Conservation (phyloP, 2,113 vertebrate species). For the Abramis brama region DNA sequence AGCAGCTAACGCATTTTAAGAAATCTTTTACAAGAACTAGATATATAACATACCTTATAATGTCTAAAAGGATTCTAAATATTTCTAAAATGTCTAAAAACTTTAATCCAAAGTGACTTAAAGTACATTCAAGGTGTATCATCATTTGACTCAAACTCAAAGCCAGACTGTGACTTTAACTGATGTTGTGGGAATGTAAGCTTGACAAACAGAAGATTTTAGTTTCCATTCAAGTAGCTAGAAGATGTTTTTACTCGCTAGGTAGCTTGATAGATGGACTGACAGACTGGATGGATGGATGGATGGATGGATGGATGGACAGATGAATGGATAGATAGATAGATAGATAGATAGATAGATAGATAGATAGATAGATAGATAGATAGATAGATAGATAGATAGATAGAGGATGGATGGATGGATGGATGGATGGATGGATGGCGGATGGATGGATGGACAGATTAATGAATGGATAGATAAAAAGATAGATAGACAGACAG, state of each 20-base stretch:
- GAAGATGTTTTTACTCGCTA: too few relatives aligned
- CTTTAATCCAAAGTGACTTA: not conserved
- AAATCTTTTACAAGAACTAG: not conserved
- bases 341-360: too few relatives aligned
- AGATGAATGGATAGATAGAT: not conserved
- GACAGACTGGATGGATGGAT: not conserved
- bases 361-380: too few relatives aligned
- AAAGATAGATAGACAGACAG: too few relatives aligned
- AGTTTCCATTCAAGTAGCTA: too few relatives aligned
- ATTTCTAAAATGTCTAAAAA: not conserved
- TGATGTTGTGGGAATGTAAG: not conserved
- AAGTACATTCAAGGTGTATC: not conserved
- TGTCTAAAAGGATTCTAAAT: not conserved
- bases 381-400: too few relatives aligned
- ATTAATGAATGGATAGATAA: not conserved
- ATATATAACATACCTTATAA: not conserved
- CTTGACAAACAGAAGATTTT: not conserved
- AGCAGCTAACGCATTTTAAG: not conserved
- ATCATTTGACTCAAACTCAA: not conserved
- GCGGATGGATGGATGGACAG: not conserved
- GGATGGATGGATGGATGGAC: too few relatives aligned
- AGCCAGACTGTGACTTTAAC: not conserved
- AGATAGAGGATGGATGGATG: accelerated
- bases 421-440: not conserved
- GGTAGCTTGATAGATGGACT: accelerated